Base-by-base conservation (phyloP, 2,888 invertebrate species). In the Drosophila basisetae region DNA sequence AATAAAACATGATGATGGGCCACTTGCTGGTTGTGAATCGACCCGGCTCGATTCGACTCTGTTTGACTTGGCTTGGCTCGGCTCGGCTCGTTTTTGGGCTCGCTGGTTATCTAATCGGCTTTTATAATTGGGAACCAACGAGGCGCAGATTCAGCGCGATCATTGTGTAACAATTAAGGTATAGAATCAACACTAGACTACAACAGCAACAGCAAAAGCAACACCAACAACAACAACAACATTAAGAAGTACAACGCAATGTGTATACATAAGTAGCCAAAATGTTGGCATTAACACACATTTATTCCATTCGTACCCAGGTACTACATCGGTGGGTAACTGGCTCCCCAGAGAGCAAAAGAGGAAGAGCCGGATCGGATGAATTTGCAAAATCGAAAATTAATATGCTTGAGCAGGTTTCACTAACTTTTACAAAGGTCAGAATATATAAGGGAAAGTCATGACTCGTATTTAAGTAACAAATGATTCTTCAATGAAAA, bases 161-260 rank as follows among this genome's bases (percentile, higher is more conserved):
- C 84, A 89, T 89, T 84, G 84, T 89, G 90, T 89, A 89, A 84
- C 84, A 84, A 84, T 84, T 89, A 84, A 84, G 88, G 84, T 76
- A 87, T 63, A 84, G 74, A 84, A 84, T 86, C 89, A 80, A 76
- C 80, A 80, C 76, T 80, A 64, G 39, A 60, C 80, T 76, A 68
- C 77, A 70, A 52, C 52, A 55, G 43, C 35, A 13, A 62, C 80
- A 65, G 52, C 52, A 63, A 56, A 30, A 3, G 52, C 76, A 70
- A 52, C 50, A 62, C 35, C 33, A 5, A 62, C 73, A 70, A 56
- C 50, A 54, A 41, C 62, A 56, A 37, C 61, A 54, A 35, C 41
- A 53, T 47, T 13, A 47, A 47, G 22, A 22, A 47, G 25, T 25
- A 39, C 31, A 52, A 30, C 28, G 22, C 35, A 50, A 37, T 53